Evolutionary conservation across 2,797 vertebrate species (phyloP).

Genomic region (Neosilurus mollespiculum): DNA sequence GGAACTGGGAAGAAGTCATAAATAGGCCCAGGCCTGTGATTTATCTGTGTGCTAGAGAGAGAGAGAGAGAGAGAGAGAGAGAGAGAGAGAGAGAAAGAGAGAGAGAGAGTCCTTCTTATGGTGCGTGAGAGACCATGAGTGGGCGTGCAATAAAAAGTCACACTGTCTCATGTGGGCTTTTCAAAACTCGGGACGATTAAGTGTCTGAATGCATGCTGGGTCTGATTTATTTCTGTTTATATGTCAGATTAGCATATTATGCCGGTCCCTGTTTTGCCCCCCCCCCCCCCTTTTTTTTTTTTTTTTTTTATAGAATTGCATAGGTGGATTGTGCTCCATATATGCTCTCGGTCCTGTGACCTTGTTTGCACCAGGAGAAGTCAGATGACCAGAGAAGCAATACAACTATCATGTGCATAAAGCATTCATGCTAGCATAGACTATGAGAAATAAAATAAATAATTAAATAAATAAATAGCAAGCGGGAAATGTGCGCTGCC

Average conservation of each 20-base stretch:
- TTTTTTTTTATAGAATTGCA: neutral
- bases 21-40: slow-evolving; percentile 61
- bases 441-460: neutral
- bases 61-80: neutral
- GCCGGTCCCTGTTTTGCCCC: slow-evolving; percentile 1
- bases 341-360: slow-evolving; percentile 1
- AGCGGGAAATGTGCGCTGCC: slow-evolving; percentile 5
- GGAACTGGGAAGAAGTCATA: slow-evolving; percentile 63
- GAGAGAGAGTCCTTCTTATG: slow-evolving; percentile 4
- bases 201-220: slow-evolving; percentile 48
- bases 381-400: neutral
- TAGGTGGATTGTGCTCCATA: slow-evolving; percentile 20
- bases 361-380: slow-evolving; percentile 8
- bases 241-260: slow-evolving; percentile 50
- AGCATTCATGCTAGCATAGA: neutral
- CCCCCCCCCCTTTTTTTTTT: neutral
- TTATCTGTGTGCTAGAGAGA: slow-evolving; percentile 28
- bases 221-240: slow-evolving; percentile 51
- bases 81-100: neutral
- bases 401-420: neutral
- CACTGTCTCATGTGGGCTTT: slow-evolving; percentile 41
- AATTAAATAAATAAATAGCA: no score
- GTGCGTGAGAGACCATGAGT: slow-evolving; percentile 53
- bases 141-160: slow-evolving; percentile 52
- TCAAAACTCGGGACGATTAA: slow-evolving; percentile 46